These are phyloP conservation scores for Taphrorychus bicolor DNA, from an alignment of 2,888 invertebrate species.

Conservation along the genomic window DNA sequence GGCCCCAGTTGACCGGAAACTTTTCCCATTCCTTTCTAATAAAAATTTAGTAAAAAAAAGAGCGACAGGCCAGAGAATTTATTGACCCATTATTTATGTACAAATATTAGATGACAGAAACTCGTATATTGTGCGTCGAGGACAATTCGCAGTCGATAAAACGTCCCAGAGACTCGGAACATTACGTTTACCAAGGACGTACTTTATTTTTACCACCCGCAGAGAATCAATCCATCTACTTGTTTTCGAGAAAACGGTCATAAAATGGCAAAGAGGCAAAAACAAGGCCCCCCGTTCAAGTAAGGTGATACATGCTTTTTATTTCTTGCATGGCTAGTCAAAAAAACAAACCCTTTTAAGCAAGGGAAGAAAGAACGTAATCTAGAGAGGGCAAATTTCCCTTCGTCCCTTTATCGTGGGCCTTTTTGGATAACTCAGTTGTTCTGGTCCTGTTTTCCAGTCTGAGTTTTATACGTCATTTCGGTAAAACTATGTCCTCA, in stretches of 20 bases:
- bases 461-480: neutral
- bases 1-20: slow-evolving; percentile 35
- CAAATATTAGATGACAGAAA: too few species aligned
- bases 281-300: neutral
- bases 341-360: slow-evolving; percentile 3
- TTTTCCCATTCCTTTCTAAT: neutral
- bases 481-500: neutral
- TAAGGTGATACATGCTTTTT: slow-evolving; percentile 3
- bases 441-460: neutral
- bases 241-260: neutral
- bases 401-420: neutral
- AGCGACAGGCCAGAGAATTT: too few species aligned
- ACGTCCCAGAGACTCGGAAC: neutral
- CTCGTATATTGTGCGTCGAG: neutral
- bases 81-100: too few species aligned
- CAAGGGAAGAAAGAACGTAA: neutral
- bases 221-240: slow-evolving; percentile 6
- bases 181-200: neutral
- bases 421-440: neutral
- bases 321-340: slow-evolving; percentile 6
- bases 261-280: neutral
- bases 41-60: neutral
- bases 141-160: neutral
- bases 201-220: slow-evolving; percentile 3
- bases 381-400: neutral